phyloP scores from a whole-genome alignment of 2,113 vertebrate species.

The Mus pahari region DNA sequence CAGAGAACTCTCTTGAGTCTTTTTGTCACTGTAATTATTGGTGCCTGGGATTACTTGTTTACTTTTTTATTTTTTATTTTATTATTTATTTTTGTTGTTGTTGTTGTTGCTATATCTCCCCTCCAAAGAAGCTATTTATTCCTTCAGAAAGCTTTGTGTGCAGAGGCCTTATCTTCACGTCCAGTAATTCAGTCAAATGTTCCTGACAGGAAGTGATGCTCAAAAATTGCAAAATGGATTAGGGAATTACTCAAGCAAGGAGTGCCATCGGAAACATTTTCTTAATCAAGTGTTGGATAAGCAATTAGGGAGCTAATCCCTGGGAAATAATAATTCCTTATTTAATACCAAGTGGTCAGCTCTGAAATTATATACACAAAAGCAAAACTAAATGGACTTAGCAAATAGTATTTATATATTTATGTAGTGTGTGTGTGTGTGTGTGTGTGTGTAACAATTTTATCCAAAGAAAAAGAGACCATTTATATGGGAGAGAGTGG shows the following conservation, averaged over 20 bases:
- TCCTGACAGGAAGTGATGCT: background rate
- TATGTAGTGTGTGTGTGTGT: background rate
- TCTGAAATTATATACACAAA: background rate
- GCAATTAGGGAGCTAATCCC: background rate
- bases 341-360: background rate
- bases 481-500: background rate
- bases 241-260: background rate
- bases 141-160: background rate
- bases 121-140: background rate
- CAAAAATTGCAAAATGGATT: background rate
- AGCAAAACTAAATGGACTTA: background rate
- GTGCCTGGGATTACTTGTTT: background rate
- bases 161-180: background rate
- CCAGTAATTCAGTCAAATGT: background rate
- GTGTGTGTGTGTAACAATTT: background rate
- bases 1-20: background rate
- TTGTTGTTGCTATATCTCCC: background rate
- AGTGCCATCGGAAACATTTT: background rate
- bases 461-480: background rate
- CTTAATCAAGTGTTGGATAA: background rate
- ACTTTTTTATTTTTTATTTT: conserved; percentile 1
- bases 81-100: too few species aligned
- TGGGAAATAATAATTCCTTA: background rate
- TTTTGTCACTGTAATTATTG: background rate
- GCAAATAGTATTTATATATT: background rate